Evolutionary conservation across 2,113 vertebrate species (phyloP).

Genomic region (Entomyzon cyanotis): DNA sequence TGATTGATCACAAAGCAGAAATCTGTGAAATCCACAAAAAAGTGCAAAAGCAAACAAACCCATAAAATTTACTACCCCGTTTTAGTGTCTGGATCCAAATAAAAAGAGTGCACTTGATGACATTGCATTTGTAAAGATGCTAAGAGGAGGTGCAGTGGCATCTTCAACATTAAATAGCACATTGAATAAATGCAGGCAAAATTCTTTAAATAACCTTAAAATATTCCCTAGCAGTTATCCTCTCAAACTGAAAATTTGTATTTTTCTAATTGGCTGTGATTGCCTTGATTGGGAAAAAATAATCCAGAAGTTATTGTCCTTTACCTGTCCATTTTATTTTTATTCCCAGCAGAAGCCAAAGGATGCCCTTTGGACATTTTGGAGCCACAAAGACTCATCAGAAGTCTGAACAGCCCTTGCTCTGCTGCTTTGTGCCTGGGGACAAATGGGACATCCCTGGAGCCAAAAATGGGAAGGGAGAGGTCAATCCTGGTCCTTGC

Average conservation of each 20-base stretch:
- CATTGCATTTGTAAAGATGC: neutral
- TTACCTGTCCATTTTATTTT: neutral
- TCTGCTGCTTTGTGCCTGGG: neutral
- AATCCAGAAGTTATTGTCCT: neutral
- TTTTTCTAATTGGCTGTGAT: neutral
- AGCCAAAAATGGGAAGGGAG: neutral
- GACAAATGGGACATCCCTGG: fast-evolving
- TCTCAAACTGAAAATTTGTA: neutral
- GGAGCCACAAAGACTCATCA: fast-evolving
- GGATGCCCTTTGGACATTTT: neutral
- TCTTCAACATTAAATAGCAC: neutral
- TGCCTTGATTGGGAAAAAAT: neutral
- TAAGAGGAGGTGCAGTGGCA: neutral
- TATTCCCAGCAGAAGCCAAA: neutral
- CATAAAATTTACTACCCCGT: neutral
- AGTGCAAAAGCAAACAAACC: neutral
- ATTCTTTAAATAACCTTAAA: neutral
- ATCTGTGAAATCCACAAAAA: neutral
- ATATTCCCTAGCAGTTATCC: neutral
- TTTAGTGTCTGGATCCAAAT: neutral
- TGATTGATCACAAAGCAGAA: neutral
- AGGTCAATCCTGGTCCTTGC: neutral
- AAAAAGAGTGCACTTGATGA: neutral
- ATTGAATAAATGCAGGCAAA: neutral
- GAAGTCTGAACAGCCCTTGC: neutral